A percentile compares a stretch with the other conserved stretches of the same genome.
Conservation (phyloP, 2,113 vertebrate genomes). For the Paedocypris sp. region DNA sequence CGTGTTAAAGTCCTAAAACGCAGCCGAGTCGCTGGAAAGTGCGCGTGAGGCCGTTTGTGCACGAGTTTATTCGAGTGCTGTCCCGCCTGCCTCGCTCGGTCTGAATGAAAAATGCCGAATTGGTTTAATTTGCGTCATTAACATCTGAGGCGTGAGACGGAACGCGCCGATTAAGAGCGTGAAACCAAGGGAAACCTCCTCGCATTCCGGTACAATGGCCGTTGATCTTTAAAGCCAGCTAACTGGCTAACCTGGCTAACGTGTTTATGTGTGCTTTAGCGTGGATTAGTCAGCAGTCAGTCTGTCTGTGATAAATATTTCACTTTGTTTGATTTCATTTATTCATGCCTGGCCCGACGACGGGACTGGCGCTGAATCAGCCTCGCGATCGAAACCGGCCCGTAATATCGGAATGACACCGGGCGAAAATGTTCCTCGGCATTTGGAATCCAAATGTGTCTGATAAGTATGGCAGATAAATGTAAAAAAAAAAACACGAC, state of each 20-base stretch:
- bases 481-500: too few relatives aligned
- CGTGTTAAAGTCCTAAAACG: not conserved
- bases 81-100: not conserved
- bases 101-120: not conserved
- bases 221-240: slow-evolving; percentile 13
- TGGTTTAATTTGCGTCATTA: not conserved
- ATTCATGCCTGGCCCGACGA: not conserved
- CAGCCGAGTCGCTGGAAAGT: not conserved
- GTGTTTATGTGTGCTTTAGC: slow-evolving; percentile 2
- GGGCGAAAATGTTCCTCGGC: too few relatives aligned
- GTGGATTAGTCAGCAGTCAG: slow-evolving; percentile 6
- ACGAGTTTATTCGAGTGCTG: not conserved
- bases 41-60: not conserved
- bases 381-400: not conserved
- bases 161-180: not conserved
- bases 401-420: too few relatives aligned
- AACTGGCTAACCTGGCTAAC: slow-evolving; percentile 19
- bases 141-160: not conserved
- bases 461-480: too few relatives aligned
- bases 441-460: too few relatives aligned
- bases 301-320: not conserved
- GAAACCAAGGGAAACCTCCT: not conserved
- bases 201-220: slow-evolving; percentile 5
- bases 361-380: not conserved
- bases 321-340: not conserved